phyloP scores from a whole-genome alignment of 2,113 vertebrate genomes.

The Noturus placidus region DNA sequence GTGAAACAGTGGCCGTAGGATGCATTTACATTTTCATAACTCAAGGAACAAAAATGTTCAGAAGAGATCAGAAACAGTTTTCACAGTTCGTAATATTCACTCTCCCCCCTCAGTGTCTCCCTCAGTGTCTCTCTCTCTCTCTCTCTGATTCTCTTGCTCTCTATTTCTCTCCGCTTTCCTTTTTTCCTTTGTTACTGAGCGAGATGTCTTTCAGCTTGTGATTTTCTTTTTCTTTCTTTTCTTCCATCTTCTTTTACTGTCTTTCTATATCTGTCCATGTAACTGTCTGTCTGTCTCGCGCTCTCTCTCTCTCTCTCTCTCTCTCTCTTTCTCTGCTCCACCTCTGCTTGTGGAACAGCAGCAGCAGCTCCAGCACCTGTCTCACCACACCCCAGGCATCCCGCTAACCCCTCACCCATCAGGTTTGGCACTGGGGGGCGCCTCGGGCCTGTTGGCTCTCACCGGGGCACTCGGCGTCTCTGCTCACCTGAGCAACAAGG shows the following conservation, averaged over 20 bases:
- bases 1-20: too few species aligned
- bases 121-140: background rate
- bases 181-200: conserved; percentile 39
- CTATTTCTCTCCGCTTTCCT: background rate
- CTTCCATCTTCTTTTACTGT: background rate
- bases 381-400: conserved; percentile 81
- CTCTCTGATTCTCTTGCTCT: conserved; percentile 11
- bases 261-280: conserved; percentile 4
- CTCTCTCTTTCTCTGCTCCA: conserved; percentile 25
- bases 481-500: conserved; percentile 80
- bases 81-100: too few species aligned
- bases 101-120: too few species aligned
- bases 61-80: too few species aligned
- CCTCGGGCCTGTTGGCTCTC: conserved; percentile 81
- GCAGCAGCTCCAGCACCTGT: conserved; percentile 95
- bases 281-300: background rate
- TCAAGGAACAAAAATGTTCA: too few species aligned
- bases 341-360: conserved; percentile 77
- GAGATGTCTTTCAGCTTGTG: conserved; percentile 60
- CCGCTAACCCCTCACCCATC: conserved; percentile 82
- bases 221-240: conserved; percentile 42
- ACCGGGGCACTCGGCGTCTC: conserved; percentile 82
- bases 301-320: conserved; percentile 35
- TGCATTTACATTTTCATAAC: too few species aligned
- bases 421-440: conserved; percentile 75